A percentile compares a stretch with the other conserved stretches of the same genome.
These are phyloP conservation scores for Drosophila diplacantha DNA, from an alignment of 2,888 invertebrate species.

Conservation along the genomic window DNA sequence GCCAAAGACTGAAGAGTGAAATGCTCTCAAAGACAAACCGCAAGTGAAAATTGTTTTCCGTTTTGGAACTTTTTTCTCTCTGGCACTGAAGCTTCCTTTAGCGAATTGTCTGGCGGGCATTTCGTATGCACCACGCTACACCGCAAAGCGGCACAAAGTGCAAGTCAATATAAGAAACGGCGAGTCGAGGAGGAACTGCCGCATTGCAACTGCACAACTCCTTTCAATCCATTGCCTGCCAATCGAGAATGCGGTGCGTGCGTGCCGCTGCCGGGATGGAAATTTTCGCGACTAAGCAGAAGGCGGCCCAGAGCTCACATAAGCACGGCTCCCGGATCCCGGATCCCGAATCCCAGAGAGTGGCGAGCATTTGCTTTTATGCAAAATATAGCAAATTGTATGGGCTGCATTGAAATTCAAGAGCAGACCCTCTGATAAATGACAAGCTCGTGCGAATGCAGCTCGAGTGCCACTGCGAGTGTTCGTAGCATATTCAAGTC, in stretches of 20 bases:
- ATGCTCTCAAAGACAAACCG: slow-evolving; percentile 34
- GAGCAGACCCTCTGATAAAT: slow-evolving; percentile 42
- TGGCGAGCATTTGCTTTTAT: slow-evolving; percentile 49
- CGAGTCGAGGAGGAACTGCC: slow-evolving; percentile 19
- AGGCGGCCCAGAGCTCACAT: slow-evolving; percentile 28
- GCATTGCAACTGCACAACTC: slow-evolving; percentile 19
- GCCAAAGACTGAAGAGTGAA: slow-evolving; percentile 15
- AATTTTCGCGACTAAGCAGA: slow-evolving; percentile 46
- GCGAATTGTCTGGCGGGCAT: slow-evolving; percentile 53
- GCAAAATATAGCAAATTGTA: slow-evolving; percentile 60
- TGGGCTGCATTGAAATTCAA: slow-evolving; percentile 47
- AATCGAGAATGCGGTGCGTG: slow-evolving; percentile 47
- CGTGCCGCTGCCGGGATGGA: slow-evolving; percentile 26
- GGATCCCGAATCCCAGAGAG: slow-evolving; percentile 23
- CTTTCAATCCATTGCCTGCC: slow-evolving; percentile 49
- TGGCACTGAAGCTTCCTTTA: slow-evolving; percentile 9
- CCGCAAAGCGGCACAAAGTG: slow-evolving; percentile 53
- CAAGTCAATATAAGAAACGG: slow-evolving; percentile 59
- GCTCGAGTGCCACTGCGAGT: slow-evolving; percentile 3
- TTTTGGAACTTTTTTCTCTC: slow-evolving; percentile 6
- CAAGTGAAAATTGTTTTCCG: slow-evolving; percentile 51
- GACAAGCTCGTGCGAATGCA: slow-evolving; percentile 46
- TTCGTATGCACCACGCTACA: slow-evolving; percentile 49
- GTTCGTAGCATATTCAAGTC: not conserved
- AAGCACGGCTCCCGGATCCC: slow-evolving; percentile 11